Percentiles rank a stretch among this genome's conserved stretches.
These are phyloP conservation scores for Eufriesea mexicana DNA, from an alignment of 1,140 invertebrate genomes.

Conservation along the genomic window DNA sequence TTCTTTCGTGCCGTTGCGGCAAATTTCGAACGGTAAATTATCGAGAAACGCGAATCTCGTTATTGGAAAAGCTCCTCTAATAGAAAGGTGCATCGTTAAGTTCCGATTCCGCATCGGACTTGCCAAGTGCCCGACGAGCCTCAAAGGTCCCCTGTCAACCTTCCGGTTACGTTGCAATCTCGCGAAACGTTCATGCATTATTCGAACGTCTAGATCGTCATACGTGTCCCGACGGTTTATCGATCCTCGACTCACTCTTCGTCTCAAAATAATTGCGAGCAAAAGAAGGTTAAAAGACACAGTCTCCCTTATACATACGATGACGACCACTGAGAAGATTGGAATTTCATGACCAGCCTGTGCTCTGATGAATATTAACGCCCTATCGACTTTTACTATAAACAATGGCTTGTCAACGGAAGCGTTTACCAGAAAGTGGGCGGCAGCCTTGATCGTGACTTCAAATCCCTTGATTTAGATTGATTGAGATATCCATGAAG, in stretches of 20 bases:
- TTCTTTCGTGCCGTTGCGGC: background rate
- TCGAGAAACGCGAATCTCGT: background rate
- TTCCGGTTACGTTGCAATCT: constrained; percentile 7
- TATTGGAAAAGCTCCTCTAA: background rate
- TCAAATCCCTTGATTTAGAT: too few species aligned
- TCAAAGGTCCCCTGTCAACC: background rate
- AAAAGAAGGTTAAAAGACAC: constrained; percentile 12
- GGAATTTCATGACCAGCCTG: background rate
- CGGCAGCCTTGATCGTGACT: background rate
- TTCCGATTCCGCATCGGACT: too few species aligned
- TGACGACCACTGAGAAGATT: background rate
- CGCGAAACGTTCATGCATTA: constrained; percentile 15
- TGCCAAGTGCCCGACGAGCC: background rate
- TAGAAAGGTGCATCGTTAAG: background rate
- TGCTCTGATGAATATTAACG: constrained; percentile 7
- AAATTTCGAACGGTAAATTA: background rate
- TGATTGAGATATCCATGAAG: too few species aligned
- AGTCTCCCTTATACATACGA: background rate
- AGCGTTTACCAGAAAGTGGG: background rate
- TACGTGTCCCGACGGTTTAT: background rate
- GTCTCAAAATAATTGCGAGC: constrained; percentile 10
- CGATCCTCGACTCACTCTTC: background rate
- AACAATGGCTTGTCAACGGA: background rate
- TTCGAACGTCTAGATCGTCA: background rate
- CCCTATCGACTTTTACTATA: background rate